phyloP scores from a whole-genome alignment of 2,113 vertebrate species.

The Mellivora capensis region DNA sequence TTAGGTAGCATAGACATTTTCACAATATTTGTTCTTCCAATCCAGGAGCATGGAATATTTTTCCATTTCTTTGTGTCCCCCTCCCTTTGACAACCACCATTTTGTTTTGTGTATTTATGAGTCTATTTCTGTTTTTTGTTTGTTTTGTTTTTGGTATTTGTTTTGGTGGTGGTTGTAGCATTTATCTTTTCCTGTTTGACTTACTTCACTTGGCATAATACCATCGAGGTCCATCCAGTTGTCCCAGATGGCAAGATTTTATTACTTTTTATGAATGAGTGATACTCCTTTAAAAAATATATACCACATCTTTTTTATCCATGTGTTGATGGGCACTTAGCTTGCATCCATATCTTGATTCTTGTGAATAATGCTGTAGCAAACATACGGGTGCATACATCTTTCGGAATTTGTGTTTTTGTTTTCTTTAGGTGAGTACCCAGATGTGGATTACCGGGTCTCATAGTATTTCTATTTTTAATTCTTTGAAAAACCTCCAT shows the following conservation, averaged over 20 bases:
- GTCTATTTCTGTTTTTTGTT: background rate
- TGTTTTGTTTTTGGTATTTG: background rate
- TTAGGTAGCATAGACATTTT: too few relatives aligned
- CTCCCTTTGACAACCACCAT: background rate
- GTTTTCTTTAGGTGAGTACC: background rate
- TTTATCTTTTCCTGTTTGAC: background rate
- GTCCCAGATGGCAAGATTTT: background rate
- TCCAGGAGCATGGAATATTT: too few relatives aligned
- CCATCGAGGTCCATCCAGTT: background rate
- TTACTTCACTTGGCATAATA: background rate
- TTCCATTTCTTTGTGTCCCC: too few relatives aligned
- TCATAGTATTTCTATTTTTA: background rate
- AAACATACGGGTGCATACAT: background rate
- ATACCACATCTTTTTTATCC: background rate
- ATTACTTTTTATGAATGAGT: background rate
- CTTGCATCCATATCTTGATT: background rate
- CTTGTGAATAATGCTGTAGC: background rate
- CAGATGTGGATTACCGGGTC: background rate
- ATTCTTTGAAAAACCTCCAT: background rate
- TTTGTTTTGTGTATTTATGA: background rate
- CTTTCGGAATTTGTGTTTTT: background rate
- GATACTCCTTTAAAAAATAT: background rate
- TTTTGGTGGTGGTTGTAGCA: background rate
- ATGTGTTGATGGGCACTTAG: background rate
- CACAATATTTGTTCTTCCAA: too few relatives aligned